Base-by-base conservation (phyloP, 2,113 vertebrate species). In the Esox niger region DNA sequence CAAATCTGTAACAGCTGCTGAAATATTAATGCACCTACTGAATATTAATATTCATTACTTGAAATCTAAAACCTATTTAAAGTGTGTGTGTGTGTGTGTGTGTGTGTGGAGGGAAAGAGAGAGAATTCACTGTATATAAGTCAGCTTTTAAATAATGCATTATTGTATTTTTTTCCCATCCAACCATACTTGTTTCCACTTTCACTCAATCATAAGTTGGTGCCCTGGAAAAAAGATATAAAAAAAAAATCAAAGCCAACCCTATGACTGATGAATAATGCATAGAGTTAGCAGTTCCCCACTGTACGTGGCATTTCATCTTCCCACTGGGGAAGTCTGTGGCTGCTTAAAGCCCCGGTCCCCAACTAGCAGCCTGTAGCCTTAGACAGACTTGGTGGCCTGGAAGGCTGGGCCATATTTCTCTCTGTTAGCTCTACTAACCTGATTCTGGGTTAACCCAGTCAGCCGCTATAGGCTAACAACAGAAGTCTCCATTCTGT, bases 21-120 rank as follows among this genome's bases (percentile, higher is more conserved):
- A 89, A 91, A 85, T 78, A 85, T 86, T 81, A 56, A 84, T 88
- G 71, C 32, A 35, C 58, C 23, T 31, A 73, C 79, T 74, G 79
- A 78, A 82, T 83, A 88, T 88, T 82, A 81, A 86, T 84, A 86
- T 77, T 84, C 77, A 88, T 81, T 80, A 84, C 69, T 62, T n/a
- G 64, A 71, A 62, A 68, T 77, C 63, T 64, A 79, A 66, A 17
- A 63, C 63, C 17, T 63, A 70, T 26, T 46, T 56, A 32, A 27
- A 29, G 26, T 29, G 17, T 27, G 15, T 27, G 25, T 11, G 26
- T 20, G 4, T 10, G 8, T 2, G 52, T 4, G 3, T 2, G 21
- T 11, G 23, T n/a, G n/a, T n/a, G n/a, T n/a, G 6, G 23, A 55
- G 54, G 11, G 8, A 25, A 0, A 26, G 11, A 9, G 25, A 47